These are phyloP conservation scores for Cryptomyrus ogoouensis DNA, from an alignment of 2,113 vertebrate genomes.

Conservation along the genomic window DNA sequence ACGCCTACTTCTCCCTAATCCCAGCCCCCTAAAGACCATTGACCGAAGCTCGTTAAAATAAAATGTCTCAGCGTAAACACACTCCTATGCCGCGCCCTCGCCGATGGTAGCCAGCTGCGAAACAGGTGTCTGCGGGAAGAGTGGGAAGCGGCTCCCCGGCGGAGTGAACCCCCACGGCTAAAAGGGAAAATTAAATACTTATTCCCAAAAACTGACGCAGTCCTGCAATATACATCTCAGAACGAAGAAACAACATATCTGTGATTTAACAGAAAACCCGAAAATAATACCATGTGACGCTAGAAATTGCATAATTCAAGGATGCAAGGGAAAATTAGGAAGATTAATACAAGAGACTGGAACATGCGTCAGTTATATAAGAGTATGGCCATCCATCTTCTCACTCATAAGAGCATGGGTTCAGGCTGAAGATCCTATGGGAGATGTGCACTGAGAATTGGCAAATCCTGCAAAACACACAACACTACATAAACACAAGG, in stretches of 20 bases:
- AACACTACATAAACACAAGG: constrained; percentile 36
- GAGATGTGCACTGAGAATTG: background rate
- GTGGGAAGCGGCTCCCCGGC: background rate
- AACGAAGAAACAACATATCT: background rate
- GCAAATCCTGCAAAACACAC: constrained; percentile 22
- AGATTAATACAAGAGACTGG: background rate
- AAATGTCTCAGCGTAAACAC: constrained; percentile 5
- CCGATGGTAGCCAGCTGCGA: background rate
- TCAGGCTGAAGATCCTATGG: background rate
- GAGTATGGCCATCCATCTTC: background rate
- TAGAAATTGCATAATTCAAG: background rate
- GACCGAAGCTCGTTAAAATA: constrained; percentile 8
- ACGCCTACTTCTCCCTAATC: constrained; percentile 25
- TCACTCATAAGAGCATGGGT: background rate
- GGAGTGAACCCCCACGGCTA: background rate
- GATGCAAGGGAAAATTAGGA: background rate
- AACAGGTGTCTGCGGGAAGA: constrained; percentile 22
- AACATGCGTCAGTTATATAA: background rate
- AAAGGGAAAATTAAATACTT: background rate
- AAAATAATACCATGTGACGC: background rate
- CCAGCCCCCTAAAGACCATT: constrained; percentile 17
- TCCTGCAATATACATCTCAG: background rate
- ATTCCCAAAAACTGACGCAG: background rate
- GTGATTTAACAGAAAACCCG: background rate
- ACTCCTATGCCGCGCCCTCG: constrained; percentile 7